Conservation (phyloP, 2,888 invertebrate species). For the Minunthozetes semirufus region DNA sequence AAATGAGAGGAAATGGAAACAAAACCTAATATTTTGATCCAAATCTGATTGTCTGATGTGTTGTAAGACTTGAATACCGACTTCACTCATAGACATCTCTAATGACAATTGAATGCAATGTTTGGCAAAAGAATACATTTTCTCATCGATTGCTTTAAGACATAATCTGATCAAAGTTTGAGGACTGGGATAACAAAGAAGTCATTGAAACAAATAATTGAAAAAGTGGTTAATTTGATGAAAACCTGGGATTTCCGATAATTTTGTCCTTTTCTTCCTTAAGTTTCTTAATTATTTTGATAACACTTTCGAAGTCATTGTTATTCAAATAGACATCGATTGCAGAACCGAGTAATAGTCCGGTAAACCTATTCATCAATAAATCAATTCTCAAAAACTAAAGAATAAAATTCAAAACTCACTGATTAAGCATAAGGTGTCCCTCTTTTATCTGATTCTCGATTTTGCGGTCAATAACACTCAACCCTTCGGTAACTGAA, state of each 20-base stretch:
- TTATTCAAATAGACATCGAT: slow-evolving; percentile 50
- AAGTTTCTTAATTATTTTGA: slow-evolving; percentile 54
- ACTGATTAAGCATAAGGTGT: neutral
- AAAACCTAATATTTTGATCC: neutral
- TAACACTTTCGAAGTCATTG: slow-evolving; percentile 55
- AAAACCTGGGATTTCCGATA: slow-evolving; percentile 49
- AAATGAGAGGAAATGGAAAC: neutral
- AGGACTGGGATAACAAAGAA: slow-evolving; percentile 21
- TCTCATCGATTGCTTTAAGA: neutral
- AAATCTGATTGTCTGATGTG: neutral
- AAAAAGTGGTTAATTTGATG: neutral
- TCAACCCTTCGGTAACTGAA: slow-evolving; percentile 29
- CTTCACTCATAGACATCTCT: slow-evolving; percentile 23
- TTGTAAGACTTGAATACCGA: neutral
- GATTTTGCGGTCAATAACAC: slow-evolving; percentile 4
- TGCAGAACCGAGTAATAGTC: slow-evolving; percentile 55
- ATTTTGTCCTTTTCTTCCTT: slow-evolving; percentile 53
- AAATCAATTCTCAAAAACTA: slow-evolving; percentile 29
- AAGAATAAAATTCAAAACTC: neutral
- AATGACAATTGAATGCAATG: slow-evolving; percentile 9
- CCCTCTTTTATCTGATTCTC: neutral
- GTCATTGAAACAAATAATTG: neutral
- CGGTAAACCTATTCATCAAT: slow-evolving; percentile 53
- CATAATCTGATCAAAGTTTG: neutral
- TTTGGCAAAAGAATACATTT: neutral